A percentile compares a stretch with the other conserved stretches of the same genome.
Conservation (phyloP, 1,140 invertebrate species). For the Plectrocnemia conspersa region DNA sequence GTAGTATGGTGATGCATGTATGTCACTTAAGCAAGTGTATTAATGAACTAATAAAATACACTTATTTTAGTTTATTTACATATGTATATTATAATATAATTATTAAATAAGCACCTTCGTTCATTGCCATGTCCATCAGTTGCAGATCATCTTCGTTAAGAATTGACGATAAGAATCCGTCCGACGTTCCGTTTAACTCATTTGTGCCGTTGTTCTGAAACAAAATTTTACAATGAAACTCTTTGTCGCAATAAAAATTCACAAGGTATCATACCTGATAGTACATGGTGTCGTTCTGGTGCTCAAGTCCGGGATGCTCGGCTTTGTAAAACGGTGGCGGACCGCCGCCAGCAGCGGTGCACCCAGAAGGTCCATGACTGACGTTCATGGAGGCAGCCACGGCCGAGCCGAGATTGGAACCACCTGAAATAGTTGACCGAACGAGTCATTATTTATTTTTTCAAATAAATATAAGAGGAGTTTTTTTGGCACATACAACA, state of each 20-base stretch:
- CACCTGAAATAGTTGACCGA: conserved; percentile 45
- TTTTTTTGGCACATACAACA: conserved; percentile 2
- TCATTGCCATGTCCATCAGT: conserved; percentile 85
- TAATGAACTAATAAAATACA: background rate
- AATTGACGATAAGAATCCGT: conserved; percentile 79
- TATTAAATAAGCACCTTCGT: conserved; percentile 60
- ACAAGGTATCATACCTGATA: conserved; percentile 53
- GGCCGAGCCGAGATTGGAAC: conserved; percentile 68
- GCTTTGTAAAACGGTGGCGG: conserved; percentile 35
- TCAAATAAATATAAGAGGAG: too few relatives aligned
- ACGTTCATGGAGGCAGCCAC: conserved; percentile 69
- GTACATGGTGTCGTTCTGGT: conserved; percentile 55
- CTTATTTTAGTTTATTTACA: background rate
- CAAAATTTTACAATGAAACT: background rate
- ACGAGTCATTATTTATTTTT: too few relatives aligned
- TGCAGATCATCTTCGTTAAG: conserved; percentile 83
- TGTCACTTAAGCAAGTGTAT: background rate
- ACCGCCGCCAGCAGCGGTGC: conserved; percentile 42
- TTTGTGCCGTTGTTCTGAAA: conserved; percentile 53
- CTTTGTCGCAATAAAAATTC: conserved; percentile 1
- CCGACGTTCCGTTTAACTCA: conserved; percentile 69
- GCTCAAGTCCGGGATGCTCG: conserved; percentile 34
- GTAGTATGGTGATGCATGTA: too few relatives aligned
- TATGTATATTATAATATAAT: background rate
- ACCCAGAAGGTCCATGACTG: conserved; percentile 13